Evolutionary conservation across 1,140 invertebrate genomes (phyloP).

Genomic region (Drosophila nannoptera): DNA sequence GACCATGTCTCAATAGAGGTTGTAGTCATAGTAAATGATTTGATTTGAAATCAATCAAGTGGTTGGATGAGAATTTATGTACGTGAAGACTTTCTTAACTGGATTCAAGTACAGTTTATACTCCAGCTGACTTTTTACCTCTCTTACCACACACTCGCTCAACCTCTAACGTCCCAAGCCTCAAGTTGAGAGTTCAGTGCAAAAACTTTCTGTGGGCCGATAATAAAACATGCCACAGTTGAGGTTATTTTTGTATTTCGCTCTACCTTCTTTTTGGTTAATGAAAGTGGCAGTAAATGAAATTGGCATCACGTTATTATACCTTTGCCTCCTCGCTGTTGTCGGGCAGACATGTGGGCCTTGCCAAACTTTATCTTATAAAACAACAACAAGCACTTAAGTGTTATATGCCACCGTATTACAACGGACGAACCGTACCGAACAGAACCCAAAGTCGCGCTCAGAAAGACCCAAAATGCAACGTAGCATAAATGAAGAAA

Average conservation of each 20-base stretch:
- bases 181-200: conserved; percentile 18
- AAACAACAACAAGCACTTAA: conserved; percentile 77
- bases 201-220: conserved; percentile 57
- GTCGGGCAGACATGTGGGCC: conserved; percentile 51
- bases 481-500: conserved; percentile 74
- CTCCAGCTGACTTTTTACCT: not conserved
- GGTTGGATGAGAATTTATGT: too few relatives aligned
- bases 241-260: conserved; percentile 27
- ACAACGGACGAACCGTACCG: conserved; percentile 50
- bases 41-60: too few relatives aligned
- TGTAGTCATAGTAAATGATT: too few relatives aligned
- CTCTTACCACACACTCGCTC: conserved; percentile 5
- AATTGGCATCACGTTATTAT: conserved; percentile 69
- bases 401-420: conserved; percentile 77
- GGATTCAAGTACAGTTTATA: not conserved
- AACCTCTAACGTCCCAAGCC: conserved; percentile 23
- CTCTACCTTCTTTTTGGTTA: conserved; percentile 44
- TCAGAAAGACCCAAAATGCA: conserved; percentile 59
- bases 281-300: conserved; percentile 74
- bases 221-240: conserved; percentile 52
- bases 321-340: conserved; percentile 28
- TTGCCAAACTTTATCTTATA: conserved; percentile 71
- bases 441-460: conserved; percentile 17
- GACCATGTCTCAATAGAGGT: too few relatives aligned
- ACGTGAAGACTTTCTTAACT: too few relatives aligned